These are phyloP conservation scores for Clostera curtula DNA, from an alignment of 2,888 invertebrate genomes.

Conservation along the genomic window DNA sequence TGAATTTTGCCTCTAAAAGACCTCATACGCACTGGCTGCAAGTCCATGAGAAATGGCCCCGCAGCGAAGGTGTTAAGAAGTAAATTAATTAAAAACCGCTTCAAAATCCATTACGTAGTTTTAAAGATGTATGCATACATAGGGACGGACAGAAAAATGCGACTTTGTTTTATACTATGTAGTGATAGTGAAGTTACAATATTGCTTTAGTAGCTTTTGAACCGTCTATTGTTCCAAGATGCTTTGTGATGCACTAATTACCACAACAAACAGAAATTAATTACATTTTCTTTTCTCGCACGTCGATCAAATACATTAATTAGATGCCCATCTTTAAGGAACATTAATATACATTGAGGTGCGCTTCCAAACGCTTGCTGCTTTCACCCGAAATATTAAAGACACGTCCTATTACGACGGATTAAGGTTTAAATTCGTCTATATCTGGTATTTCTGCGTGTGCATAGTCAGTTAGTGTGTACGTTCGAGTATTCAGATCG, in stretches of 20 bases:
- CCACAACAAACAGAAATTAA: slow-evolving; percentile 8
- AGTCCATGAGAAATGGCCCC: too few relatives aligned
- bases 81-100: too few relatives aligned
- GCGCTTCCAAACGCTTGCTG: slow-evolving; percentile 1
- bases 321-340: slow-evolving; percentile 9
- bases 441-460: neutral
- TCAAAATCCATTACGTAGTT: too few relatives aligned
- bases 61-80: too few relatives aligned
- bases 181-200: too few relatives aligned
- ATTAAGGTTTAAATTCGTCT: slow-evolving; percentile 5
- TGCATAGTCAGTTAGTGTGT: slow-evolving; percentile 3
- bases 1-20: too few relatives aligned
- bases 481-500: slow-evolving; percentile 6
- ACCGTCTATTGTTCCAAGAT: neutral
- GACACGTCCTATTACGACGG: neutral
- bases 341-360: slow-evolving; percentile 7
- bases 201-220: too few relatives aligned
- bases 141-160: too few relatives aligned
- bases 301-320: slow-evolving; percentile 12
- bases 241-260: slow-evolving; percentile 2
- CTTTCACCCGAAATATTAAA: neutral
- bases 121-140: too few relatives aligned
- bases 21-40: too few relatives aligned
- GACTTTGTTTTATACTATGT: too few relatives aligned
- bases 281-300: slow-evolving; percentile 7